Evolutionary conservation across 2,797 vertebrate species (phyloP).

Genomic region (Craterocephalus amniculus): DNA sequence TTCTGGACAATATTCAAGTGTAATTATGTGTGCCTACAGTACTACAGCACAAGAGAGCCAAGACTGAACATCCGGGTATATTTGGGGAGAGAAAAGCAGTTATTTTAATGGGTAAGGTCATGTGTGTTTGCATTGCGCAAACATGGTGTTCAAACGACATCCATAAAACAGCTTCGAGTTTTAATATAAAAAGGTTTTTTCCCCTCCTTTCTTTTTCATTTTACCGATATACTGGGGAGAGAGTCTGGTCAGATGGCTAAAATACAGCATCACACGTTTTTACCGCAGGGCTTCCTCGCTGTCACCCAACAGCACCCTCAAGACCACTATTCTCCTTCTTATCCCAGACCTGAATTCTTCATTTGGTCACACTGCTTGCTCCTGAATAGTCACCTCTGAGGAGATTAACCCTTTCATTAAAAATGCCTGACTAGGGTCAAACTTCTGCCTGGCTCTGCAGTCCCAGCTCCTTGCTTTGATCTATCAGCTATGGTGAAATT

Average conservation of each 20-base stretch:
- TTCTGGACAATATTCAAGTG: conserved; percentile 75
- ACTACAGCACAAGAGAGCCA: conserved; percentile 69
- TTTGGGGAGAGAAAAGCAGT: conserved; percentile 34
- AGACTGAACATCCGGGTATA: conserved; percentile 39
- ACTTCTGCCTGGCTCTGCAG: conserved; percentile 89
- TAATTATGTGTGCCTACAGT: conserved; percentile 76
- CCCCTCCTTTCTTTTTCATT: conserved; percentile 50
- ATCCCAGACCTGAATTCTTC: conserved; percentile 91
- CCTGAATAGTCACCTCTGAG: conserved; percentile 98
- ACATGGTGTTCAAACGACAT: conserved; percentile 43
- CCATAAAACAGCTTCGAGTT: conserved; percentile 58
- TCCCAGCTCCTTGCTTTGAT: conserved; percentile 92
- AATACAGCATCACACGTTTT: conserved; percentile 81
- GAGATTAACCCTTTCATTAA: conserved; percentile 99
- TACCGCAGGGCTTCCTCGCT: conserved; percentile 88
- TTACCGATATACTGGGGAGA: conserved; percentile 17
- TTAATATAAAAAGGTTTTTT: conserved; percentile 58
- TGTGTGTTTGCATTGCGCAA: conserved; percentile 11
- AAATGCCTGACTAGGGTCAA: conserved; percentile 95
- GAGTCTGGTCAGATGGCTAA: conserved; percentile 75
- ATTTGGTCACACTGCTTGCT: conserved; percentile 99
- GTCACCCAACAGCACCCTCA: conserved; percentile 85
- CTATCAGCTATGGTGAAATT: conserved; percentile 97
- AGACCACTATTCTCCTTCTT: conserved; percentile 81
- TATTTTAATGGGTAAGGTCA: conserved; percentile 31